Percentiles rank a stretch among this genome's conserved stretches.
These are phyloP conservation scores for Semicossyphus pulcher DNA, from an alignment of 2,113 vertebrate species.

Conservation along the genomic window DNA sequence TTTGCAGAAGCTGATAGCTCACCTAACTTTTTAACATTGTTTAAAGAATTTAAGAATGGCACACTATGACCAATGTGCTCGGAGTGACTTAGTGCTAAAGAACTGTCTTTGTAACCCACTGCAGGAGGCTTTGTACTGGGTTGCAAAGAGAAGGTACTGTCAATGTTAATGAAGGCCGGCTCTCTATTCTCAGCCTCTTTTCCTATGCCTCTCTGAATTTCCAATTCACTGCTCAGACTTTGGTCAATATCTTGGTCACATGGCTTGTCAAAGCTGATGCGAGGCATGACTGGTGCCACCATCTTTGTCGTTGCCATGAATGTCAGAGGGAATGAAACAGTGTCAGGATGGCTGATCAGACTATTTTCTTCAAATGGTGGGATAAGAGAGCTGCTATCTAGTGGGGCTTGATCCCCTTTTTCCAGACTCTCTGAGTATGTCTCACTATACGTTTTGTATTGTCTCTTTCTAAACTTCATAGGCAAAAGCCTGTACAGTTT, in stretches of 20 bases:
- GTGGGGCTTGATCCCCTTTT: slow-evolving; percentile 71
- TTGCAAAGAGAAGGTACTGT: slow-evolving; percentile 84
- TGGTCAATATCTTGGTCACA: slow-evolving; percentile 65
- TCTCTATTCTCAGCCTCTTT: slow-evolving; percentile 56
- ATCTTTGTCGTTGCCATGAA: slow-evolving; percentile 86
- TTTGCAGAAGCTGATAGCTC: slow-evolving; percentile 81
- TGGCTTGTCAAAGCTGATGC: slow-evolving; percentile 78
- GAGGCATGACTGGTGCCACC: slow-evolving; percentile 81
- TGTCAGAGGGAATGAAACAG: slow-evolving; percentile 77
- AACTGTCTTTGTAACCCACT: slow-evolving; percentile 83
- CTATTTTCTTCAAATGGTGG: slow-evolving; percentile 84
- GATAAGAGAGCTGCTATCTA: slow-evolving; percentile 79
- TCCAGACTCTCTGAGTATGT: slow-evolving; percentile 85
- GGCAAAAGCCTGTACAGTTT: slow-evolving; percentile 97
- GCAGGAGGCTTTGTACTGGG: slow-evolving; percentile 85
- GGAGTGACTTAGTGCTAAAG: slow-evolving; percentile 55
- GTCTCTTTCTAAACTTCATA: slow-evolving; percentile 93
- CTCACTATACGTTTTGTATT: slow-evolving; percentile 91
- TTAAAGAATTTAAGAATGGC: slow-evolving; percentile 76
- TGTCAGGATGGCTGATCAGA: slow-evolving; percentile 71
- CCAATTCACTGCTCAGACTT: slow-evolving; percentile 53
- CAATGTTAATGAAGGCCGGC: slow-evolving; percentile 85
- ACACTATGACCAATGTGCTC: slow-evolving; percentile 57
- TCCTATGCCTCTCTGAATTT: slow-evolving; percentile 39
- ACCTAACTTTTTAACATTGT: slow-evolving; percentile 85